Evolutionary conservation across 2,888 invertebrate species (phyloP), one percentile per base, ranked within the genome.

Genomic region (Spialia ferax): DNA sequence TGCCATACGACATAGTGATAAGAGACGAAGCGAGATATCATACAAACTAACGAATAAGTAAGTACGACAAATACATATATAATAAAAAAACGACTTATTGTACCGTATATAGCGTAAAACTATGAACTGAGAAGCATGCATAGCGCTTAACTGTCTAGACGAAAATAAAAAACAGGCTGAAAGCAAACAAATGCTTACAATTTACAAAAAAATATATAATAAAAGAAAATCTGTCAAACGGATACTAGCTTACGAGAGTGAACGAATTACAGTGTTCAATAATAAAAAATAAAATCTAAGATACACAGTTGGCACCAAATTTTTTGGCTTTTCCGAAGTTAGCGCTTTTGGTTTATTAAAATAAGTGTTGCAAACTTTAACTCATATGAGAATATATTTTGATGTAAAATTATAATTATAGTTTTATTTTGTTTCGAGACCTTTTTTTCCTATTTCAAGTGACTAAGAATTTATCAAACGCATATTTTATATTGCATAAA

Each of bases 121-220:
- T 91, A 91, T 90, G 92, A 91, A 93, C 93, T 92, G 93, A 91
- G 86, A 91, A 93, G 93, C 93, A 93, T 93, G 93, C 93, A 92
- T 89, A 92, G 91, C 89, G 79, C 86, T 87, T 85, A 87, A 79
- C 74, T 79, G 79, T 81, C 82, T 81, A 82, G 70, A 80, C 6
- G 26, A 26, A 77, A 79, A 74, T 73, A 77, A 80, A 59, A 79
- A 80, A 79, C 82, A 81, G 89, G 88, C 91, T 87, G 84, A 76
- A 93, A 93, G 93, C 93, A 91, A 89, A 91, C 93, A 93, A 93
- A 93, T 93, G 93, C 93, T 93, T 93, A 93, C 93, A 93, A 93
- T 93, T 93, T 91, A 93, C 93, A 38, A 38, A 38, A 10, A 32
- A 93, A 89, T n/a, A n/a, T n/a, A n/a, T n/a, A 88, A 82, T 73